Percentiles rank a stretch among this genome's conserved stretches.
Evolutionary conservation across 2,797 vertebrate genomes (phyloP).

Genomic region (Microhierax caerulescens): DNA sequence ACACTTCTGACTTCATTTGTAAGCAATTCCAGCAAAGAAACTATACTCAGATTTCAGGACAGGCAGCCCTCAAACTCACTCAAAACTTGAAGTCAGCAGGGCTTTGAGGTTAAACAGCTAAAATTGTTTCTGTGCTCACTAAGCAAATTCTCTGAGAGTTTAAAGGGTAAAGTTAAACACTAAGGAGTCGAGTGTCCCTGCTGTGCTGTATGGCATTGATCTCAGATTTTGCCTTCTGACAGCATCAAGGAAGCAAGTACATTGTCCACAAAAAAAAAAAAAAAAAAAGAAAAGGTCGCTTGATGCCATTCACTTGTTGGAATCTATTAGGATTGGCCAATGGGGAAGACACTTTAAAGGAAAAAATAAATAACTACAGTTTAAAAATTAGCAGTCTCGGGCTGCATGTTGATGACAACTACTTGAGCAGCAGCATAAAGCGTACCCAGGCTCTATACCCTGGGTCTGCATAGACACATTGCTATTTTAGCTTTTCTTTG

Average conservation of each 20-base stretch:
- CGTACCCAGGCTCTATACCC: background rate
- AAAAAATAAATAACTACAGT: background rate
- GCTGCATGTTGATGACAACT: background rate
- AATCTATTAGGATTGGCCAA: background rate
- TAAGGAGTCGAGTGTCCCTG: background rate
- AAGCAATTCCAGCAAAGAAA: background rate
- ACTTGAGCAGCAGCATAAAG: background rate
- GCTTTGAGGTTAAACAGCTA: background rate
- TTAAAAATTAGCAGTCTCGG: background rate
- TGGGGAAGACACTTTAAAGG: background rate
- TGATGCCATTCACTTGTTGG: background rate
- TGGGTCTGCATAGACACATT: background rate
- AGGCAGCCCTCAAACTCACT: background rate
- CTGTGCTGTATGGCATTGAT: background rate
- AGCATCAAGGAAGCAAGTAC: background rate
- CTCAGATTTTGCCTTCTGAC: background rate
- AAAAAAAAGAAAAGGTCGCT: background rate
- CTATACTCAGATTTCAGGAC: background rate
- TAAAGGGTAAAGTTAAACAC: background rate
- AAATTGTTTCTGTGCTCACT: background rate
- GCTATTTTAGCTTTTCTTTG: background rate
- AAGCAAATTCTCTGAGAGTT: background rate
- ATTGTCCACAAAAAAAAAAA: background rate
- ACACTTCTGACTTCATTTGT: background rate
- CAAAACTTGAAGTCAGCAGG: background rate